Percentiles rank a stretch among this genome's conserved stretches.
phyloP scores from a whole-genome alignment of 2,797 vertebrate species.

The Propithecus perrieri region DNA sequence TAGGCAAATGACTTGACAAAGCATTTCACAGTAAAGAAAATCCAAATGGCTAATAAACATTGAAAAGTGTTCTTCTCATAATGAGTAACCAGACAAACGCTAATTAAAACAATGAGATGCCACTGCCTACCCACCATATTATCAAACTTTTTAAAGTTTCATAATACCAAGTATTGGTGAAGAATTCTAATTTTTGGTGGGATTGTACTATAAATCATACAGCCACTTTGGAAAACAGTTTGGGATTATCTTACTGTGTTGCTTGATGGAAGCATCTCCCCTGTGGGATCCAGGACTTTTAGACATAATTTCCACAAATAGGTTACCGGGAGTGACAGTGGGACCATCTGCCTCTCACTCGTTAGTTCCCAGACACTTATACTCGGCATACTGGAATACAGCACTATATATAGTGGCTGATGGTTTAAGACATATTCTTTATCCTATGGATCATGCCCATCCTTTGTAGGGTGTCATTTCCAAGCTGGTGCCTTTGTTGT shows the following conservation, averaged over 20 bases:
- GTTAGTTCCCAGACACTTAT: not conserved
- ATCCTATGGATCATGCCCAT: not conserved
- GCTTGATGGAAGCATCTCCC: not conserved
- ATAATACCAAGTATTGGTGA: not conserved
- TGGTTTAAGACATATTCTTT: not conserved
- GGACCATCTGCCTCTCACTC: not conserved
- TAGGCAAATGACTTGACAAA: not conserved
- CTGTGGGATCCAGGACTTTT: not conserved
- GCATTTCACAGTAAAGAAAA: not conserved
- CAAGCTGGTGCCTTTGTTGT: not conserved
- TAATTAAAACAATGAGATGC: not conserved
- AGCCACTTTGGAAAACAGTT: not conserved
- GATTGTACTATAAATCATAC: not conserved
- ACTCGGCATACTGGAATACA: not conserved
- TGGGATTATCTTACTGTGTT: not conserved
- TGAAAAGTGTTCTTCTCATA: not conserved
- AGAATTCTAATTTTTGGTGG: not conserved
- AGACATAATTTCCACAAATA: not conserved
- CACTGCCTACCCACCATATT: not conserved
- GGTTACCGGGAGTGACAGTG: not conserved
- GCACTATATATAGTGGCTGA: not conserved
- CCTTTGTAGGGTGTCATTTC: not conserved
- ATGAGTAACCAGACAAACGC: not conserved
- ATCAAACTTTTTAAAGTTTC: not conserved
- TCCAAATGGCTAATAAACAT: not conserved